Evolutionary conservation across 2,113 vertebrate genomes (phyloP).

Genomic region (Mellivora capensis): DNA sequence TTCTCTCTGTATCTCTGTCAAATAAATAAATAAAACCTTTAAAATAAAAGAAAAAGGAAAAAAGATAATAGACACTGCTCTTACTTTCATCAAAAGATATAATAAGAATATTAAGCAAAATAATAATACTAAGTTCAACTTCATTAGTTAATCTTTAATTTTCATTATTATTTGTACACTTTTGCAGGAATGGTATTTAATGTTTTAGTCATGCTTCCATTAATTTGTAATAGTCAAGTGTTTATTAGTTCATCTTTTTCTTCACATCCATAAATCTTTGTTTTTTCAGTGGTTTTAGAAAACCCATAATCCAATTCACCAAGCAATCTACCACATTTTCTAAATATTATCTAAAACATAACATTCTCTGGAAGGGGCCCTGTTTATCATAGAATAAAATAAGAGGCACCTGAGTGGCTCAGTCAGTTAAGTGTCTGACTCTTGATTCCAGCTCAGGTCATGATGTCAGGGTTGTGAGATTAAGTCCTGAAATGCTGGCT

Average conservation of each 20-base stretch:
- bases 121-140: neutral
- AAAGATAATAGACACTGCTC: neutral
- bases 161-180: neutral
- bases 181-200: neutral
- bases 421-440: too few relatives aligned
- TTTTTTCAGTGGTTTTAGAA: neutral
- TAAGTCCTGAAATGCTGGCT: neutral
- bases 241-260: neutral
- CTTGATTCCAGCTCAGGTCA: too few relatives aligned
- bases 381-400: neutral
- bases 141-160: neutral
- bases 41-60: too few relatives aligned
- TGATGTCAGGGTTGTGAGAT: neutral
- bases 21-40: too few relatives aligned
- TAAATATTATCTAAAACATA: slow-evolving; percentile 23
- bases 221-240: neutral
- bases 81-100: neutral
- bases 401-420: neutral
- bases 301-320: neutral
- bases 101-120: neutral
- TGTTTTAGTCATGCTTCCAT: neutral
- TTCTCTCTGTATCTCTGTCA: too few relatives aligned
- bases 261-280: neutral
- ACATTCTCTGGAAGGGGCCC: neutral
- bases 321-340: neutral